Evolutionary conservation across 2,888 invertebrate species (phyloP).

Genomic region (Thelaira solivaga): DNA sequence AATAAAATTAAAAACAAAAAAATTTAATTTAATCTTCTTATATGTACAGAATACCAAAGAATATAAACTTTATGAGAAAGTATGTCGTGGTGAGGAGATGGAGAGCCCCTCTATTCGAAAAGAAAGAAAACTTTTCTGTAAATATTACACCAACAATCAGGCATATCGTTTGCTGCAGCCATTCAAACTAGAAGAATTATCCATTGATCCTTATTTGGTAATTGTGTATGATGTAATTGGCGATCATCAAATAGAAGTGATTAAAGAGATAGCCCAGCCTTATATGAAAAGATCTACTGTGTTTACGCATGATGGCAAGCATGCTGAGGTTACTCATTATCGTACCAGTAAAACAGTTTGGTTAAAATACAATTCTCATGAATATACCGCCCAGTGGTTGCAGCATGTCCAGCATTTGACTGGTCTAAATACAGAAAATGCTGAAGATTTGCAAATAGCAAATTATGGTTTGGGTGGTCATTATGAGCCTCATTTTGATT

Average conservation of each 20-base stretch:
- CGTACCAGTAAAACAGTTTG: slow-evolving; percentile 82
- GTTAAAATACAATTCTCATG: slow-evolving; percentile 73
- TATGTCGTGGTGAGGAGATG: slow-evolving; percentile 71
- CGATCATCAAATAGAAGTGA: slow-evolving; percentile 78
- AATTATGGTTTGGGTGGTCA: slow-evolving; percentile 86
- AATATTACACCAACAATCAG: slow-evolving; percentile 55
- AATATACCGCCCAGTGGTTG: slow-evolving; percentile 73
- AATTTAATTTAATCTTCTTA: neutral
- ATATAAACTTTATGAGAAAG: slow-evolving; percentile 77
- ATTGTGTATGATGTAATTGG: slow-evolving; percentile 80
- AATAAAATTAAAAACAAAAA: neutral
- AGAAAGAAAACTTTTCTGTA: slow-evolving; percentile 67
- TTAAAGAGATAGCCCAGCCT: slow-evolving; percentile 79
- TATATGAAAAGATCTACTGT: slow-evolving; percentile 79
- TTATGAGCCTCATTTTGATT: slow-evolving; percentile 82
- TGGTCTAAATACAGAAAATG: slow-evolving; percentile 79
- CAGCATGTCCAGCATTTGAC: slow-evolving; percentile 83
- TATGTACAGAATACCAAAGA: slow-evolving; percentile 64
- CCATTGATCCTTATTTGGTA: slow-evolving; percentile 79
- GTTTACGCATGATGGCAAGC: slow-evolving; percentile 91
- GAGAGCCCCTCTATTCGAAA: slow-evolving; percentile 27
- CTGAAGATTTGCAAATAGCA: slow-evolving; percentile 82
- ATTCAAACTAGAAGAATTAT: slow-evolving; percentile 78
- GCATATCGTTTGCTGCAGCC: slow-evolving; percentile 69
- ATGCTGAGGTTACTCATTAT: slow-evolving; percentile 84